phyloP scores from a whole-genome alignment of 2,888 invertebrate species.

The Drosophila mettleri region DNA sequence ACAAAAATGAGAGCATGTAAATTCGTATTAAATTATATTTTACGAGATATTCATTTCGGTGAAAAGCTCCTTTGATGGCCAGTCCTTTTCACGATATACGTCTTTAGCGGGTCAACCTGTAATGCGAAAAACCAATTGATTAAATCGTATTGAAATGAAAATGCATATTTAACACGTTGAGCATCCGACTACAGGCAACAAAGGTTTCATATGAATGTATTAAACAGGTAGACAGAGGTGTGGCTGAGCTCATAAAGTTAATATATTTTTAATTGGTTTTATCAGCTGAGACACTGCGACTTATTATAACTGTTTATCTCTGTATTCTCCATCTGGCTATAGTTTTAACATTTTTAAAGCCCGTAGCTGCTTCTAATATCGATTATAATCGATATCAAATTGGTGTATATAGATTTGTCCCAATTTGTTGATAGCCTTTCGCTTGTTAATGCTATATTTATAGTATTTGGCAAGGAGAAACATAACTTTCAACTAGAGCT shows the following conservation, averaged over 20 bases:
- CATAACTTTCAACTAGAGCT: background rate
- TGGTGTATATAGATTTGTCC: no score
- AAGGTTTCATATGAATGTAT: background rate
- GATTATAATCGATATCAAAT: no score
- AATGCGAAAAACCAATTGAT: background rate
- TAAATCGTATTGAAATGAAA: background rate
- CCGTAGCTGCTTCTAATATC: no score
- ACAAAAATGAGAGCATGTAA: background rate
- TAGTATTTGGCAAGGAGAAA: no score
- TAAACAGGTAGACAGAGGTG: background rate
- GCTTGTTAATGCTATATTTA: background rate
- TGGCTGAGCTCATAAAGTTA: no score
- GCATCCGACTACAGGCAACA: no score
- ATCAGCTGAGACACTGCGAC: no score
- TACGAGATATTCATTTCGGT: background rate
- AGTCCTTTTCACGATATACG: background rate
- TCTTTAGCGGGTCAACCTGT: background rate
- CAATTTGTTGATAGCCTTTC: background rate
- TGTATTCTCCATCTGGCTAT: background rate
- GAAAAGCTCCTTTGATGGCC: background rate
- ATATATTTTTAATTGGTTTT: no score
- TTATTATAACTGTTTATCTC: no score
- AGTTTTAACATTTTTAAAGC: no score
- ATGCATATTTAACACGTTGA: no score
- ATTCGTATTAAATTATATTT: conserved; percentile 3